These are phyloP conservation scores for Drosophila koepferae DNA, from an alignment of 2,888 invertebrate genomes.

Conservation along the genomic window DNA sequence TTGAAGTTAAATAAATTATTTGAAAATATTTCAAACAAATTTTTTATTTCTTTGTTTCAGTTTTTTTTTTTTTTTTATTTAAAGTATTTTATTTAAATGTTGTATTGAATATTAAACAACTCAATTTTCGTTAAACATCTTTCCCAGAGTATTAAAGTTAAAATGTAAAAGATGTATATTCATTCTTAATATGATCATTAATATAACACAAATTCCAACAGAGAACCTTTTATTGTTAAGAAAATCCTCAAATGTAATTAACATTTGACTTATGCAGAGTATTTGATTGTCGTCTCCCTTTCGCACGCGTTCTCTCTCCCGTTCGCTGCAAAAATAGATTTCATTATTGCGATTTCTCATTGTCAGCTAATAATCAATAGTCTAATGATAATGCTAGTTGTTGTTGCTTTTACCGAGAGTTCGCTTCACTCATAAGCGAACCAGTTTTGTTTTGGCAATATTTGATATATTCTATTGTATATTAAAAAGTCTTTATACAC, in stretches of 20 bases:
- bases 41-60: too few relatives aligned
- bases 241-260: background rate
- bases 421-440: slow-evolving; percentile 53
- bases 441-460: slow-evolving; percentile 55
- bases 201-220: background rate
- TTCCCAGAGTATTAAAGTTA: background rate
- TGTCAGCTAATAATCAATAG: slow-evolving; percentile 39
- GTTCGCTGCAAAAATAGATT: background rate
- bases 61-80: too few relatives aligned
- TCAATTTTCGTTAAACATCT: background rate
- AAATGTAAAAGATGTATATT: too few relatives aligned
- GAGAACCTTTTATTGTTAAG: background rate
- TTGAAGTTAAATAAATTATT: background rate
- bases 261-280: slow-evolving; percentile 15
- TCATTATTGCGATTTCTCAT: slow-evolving; percentile 27
- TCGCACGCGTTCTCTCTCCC: background rate
- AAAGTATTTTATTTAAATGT: too few relatives aligned
- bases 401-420: slow-evolving; percentile 43
- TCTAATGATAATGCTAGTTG: slow-evolving; percentile 40
- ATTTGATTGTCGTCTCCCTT: slow-evolving; percentile 18
- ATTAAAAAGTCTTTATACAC: slow-evolving; percentile 43
- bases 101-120: background rate
- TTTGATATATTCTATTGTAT: slow-evolving; percentile 47
- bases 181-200: background rate
- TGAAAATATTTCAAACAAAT: too few relatives aligned